Base-by-base conservation (phyloP, 2,113 vertebrate genomes). In the Pongo pygmaeus region DNA sequence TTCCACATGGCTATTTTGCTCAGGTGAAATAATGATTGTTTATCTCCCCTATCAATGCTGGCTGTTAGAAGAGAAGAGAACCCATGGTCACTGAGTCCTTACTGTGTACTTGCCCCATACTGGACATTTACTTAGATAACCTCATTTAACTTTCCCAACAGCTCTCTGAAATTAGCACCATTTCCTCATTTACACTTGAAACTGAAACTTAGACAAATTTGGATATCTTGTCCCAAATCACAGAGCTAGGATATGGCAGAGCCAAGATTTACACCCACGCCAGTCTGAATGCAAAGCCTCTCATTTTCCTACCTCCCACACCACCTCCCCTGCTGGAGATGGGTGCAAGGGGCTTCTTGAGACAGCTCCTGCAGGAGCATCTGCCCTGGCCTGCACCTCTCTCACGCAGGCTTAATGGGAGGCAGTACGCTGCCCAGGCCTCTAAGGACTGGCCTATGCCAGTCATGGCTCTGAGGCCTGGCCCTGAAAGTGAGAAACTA, bases 201-300 rank as follows among this genome's bases (percentile, higher is more conserved):
- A 46, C 57, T 23, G 48, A 97, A 87, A 43, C 48, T 52, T 84
- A 70, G 64, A 48, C 59, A 69, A 46, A 86, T 89, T 84, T 84
- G 90, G 38, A 17, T 85, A 84, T 89, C 85, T 94, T 77, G 43
- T 55, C 89, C 93, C 89, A 92, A 93, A 89, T 97, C 78, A 70
- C 88, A 90, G 64, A 83, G 85, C 94, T 64, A 81, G 61, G 61
- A 7, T 46, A 4, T 6, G 8, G 57, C 59, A 91, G 70, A 79
- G 85, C 78, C 89, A 67, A 46, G 57, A 78, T 38, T n/a, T 40
- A 74, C 50, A 23, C 88, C 90, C 92, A 30, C 55, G 0, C n/a
- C 48, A 43, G 61, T 18, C 57, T 80, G 23, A 91, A 70, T 10
- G 16, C 75, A 35, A 52, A 74, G 4, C 8, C 38, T 83, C 40